These are phyloP conservation scores for Halictus rubicundus DNA, from an alignment of 1,140 invertebrate species.

Conservation along the genomic window DNA sequence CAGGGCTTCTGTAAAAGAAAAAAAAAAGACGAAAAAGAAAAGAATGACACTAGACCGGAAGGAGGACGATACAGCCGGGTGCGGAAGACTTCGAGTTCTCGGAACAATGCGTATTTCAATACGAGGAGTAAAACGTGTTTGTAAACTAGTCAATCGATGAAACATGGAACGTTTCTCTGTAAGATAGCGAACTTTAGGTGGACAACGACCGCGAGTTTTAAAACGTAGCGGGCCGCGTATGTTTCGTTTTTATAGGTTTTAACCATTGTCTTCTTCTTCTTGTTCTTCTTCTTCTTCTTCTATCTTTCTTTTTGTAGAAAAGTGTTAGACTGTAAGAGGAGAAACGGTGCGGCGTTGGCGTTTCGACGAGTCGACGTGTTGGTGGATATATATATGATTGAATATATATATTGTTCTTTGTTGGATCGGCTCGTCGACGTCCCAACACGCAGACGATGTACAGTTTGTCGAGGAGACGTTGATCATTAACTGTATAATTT, in stretches of 20 bases:
- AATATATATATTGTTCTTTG: neutral
- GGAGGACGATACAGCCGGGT: neutral
- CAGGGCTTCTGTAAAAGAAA: constrained; percentile 21
- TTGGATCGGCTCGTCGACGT: neutral
- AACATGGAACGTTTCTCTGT: constrained; percentile 54
- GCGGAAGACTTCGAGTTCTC: neutral
- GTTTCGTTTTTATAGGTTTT: neutral
- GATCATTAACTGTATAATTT: constrained; percentile 14
- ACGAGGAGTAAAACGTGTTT: constrained; percentile 61
- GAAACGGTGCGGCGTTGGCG: neutral
- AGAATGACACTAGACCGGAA: neutral
- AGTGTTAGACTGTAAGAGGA: neutral
- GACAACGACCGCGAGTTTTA: constrained; percentile 19
- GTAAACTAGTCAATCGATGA: constrained; percentile 75
- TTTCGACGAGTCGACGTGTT: neutral
- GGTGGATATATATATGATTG: neutral
- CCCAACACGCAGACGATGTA: neutral
- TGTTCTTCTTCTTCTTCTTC: too few relatives aligned
- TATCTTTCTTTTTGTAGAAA: constrained; percentile 9
- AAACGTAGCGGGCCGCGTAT: neutral
- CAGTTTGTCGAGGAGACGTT: neutral
- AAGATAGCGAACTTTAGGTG: constrained; percentile 45
- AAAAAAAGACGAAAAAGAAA: neutral
- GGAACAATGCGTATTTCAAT: constrained; percentile 21
- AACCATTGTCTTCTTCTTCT: neutral